Evolutionary conservation across 2,797 vertebrate species (phyloP), one percentile per base, ranked within the genome.

Genomic region (Spheniscus humboldti): DNA sequence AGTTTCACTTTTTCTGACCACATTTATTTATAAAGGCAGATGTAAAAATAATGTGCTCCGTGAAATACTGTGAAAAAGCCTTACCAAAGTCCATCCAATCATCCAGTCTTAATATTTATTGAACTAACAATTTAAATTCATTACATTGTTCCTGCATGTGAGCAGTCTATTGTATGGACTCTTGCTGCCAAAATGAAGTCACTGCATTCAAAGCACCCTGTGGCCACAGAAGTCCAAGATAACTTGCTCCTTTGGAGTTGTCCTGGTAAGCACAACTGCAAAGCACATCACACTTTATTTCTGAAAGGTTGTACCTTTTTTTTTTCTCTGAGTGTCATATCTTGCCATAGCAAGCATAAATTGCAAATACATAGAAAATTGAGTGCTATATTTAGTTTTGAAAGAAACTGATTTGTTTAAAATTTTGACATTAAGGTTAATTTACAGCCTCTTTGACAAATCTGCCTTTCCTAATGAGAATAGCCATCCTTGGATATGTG

Each of bases 231-330:
- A 89, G 13, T 35, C 63, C 35, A 25, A 17, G 22, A 17, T 27
- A 82, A 27, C 5, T 74, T 3, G 0, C 1, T 91, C 20, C 14
- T 60, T 72, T 73, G 28, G 14, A 86, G 84, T 27, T 6, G 6
- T 27, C 13, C 3, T 0, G 0, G 1, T 62, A 4, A 74, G 6
- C 3, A 59, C 8, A 80, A 20, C 4, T 50, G 37, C 11, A 86
- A 81, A 75, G 4, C 7, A 55, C 2, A 2, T 15, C 5, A 18
- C 4, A 39, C 76, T 47, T 41, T 56, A 18, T 22, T 86, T 64
- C n/a, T 63, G 28, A 73, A 43, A 73, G 41, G 7, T 8, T 72
- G 11, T 41, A 30, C 3, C 0, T 33, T 39, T 30, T 35, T 60
- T 14, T 48, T 53, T 85, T 1, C 20, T 56, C 23, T 35, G 13